Evolutionary conservation across 2,113 vertebrate genomes (phyloP).

Genomic region (Proteles cristata): DNA sequence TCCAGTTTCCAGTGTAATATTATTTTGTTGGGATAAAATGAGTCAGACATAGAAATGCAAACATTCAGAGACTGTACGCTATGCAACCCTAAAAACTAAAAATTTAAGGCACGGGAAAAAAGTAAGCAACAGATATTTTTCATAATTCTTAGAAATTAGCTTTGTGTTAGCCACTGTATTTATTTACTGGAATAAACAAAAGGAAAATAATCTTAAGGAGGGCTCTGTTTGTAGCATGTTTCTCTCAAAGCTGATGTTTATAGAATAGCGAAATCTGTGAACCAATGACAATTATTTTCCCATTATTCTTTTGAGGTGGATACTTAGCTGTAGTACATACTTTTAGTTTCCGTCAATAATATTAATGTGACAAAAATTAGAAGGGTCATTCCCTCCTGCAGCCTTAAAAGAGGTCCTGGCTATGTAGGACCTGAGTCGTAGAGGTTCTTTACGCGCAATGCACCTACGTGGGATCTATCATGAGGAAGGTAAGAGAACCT

Average conservation of each 20-base stretch:
- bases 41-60: neutral
- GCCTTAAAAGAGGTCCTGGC: neutral
- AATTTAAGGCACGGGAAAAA: neutral
- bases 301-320: neutral
- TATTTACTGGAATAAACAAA: neutral
- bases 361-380: neutral
- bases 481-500: neutral
- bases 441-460: neutral
- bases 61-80: neutral
- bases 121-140: neutral
- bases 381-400: neutral
- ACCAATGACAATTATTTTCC: neutral
- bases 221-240: neutral
- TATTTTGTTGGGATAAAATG: neutral
- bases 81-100: neutral
- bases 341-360: neutral
- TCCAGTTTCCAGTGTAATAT: neutral
- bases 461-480: neutral
- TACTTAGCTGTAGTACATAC: neutral
- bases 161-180: neutral
- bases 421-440: neutral
- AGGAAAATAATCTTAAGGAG: neutral
- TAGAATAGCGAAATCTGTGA: neutral
- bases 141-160: neutral
- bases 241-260: neutral